Percentiles rank a stretch among this genome's conserved stretches.
Evolutionary conservation across 2,888 invertebrate species (phyloP).

Genomic region (Drosophila flavopinicola): DNA sequence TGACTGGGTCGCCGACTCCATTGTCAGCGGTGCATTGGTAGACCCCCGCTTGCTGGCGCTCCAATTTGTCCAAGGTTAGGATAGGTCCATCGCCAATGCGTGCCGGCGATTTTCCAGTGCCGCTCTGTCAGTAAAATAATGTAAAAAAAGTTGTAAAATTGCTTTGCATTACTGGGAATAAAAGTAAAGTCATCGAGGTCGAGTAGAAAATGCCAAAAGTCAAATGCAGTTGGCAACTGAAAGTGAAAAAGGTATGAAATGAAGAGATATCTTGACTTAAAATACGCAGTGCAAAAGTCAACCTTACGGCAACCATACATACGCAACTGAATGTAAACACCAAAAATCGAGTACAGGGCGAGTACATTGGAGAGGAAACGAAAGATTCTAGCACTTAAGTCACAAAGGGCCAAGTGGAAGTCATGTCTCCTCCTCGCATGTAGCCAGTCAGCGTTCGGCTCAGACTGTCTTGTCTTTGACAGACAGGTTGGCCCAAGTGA

Average conservation of each 20-base stretch:
- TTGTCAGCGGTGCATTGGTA: constrained; percentile 89
- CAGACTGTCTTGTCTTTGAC: constrained; percentile 50
- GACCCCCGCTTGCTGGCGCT: constrained; percentile 87
- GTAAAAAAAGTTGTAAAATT: constrained; percentile 8
- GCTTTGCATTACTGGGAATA: constrained; percentile 12
- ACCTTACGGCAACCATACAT: constrained; percentile 38
- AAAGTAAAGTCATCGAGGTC: constrained; percentile 41
- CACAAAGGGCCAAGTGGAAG: constrained; percentile 41
- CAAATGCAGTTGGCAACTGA: constrained; percentile 53
- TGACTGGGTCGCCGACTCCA: constrained; percentile 88
- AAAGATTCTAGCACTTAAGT: constrained; percentile 19
- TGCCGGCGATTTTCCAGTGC: constrained; percentile 83
- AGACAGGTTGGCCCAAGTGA: constrained; percentile 36
- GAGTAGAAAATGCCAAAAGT: constrained; percentile 57
- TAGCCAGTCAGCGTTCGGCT: constrained; percentile 51
- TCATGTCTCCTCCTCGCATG: constrained; percentile 27
- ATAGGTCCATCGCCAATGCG: constrained; percentile 87
- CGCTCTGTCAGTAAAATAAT: constrained; percentile 74
- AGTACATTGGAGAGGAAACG: constrained; percentile 8
- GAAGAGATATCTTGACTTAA: constrained; percentile 35
- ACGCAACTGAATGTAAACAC: constrained; percentile 60
- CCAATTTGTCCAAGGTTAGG: constrained; percentile 87
- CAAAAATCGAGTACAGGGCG: constrained; percentile 31
- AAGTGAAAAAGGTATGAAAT: constrained; percentile 12
- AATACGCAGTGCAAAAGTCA: constrained; percentile 44